Evolutionary conservation across 2,888 invertebrate genomes (phyloP), one percentile per base, ranked within the genome.

Genomic region (Barypeithes pellucidus): DNA sequence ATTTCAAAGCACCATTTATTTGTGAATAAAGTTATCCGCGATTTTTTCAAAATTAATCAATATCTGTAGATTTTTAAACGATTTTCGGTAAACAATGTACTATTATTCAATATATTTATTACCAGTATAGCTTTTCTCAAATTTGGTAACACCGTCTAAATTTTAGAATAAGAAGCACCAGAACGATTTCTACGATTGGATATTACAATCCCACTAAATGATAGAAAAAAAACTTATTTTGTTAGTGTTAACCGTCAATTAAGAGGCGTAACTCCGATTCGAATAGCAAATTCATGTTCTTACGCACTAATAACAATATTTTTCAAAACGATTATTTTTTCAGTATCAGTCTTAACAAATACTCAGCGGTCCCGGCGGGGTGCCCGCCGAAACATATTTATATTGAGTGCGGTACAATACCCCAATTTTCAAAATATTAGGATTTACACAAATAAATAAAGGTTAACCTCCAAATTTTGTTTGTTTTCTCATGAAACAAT

Each of bases 391-490:
- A 77, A 79, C 79, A 79, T 81, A 79, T 81, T 77, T 78, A 76
- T 77, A 79, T 60, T 72, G 61, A 77, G 67, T 73, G 65, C 77
- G 71, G 74, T 76, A 80, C 80, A 80, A 80, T 81, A 79, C 81
- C 81, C 80, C 76, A 81, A 81, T 79, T 76, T 79, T 80, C 81
- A 80, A 78, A 81, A 81, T 81, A 81, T 81, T 81, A 77, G 80
- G 81, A 80, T 79, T 80, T 79, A 80, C 75, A 79, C 76, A 81
- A 81, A 81, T 81, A 81, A 81, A 81, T 81, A 80, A 77, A 54
- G 80, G 79, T 79, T 79, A 81, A 80, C 81, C 80, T 79, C 79
- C 68, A 75, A 73, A 63, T 75, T 63, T 69, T 80, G 81, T 78
- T 81, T 81, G 78, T 81, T 81, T 81, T 81, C 80, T 79, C 78